Conservation (phyloP, 2,113 vertebrate species). For the Cryptomyrus ogoouensis region DNA sequence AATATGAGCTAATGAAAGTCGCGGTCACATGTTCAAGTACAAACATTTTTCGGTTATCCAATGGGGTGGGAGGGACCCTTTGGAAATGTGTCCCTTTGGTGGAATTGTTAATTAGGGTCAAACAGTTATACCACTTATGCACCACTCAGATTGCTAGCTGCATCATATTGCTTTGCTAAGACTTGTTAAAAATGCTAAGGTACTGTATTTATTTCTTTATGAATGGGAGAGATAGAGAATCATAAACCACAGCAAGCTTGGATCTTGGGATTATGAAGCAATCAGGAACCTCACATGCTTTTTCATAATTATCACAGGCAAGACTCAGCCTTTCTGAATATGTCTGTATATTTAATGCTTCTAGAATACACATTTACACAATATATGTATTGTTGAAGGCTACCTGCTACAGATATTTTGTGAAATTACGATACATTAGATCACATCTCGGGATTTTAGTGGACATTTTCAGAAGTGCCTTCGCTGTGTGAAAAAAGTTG, state of each 20-base stretch:
- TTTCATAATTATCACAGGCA: not conserved
- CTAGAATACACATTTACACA: not conserved
- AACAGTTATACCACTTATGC: not conserved
- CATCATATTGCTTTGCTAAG: not conserved
- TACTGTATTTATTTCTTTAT: not conserved
- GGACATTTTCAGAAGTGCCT: not conserved
- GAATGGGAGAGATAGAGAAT: not conserved
- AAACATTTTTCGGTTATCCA: not conserved
- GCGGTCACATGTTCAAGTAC: not conserved
- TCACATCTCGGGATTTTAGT: not conserved
- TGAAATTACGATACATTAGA: not conserved
- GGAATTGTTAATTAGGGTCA: not conserved
- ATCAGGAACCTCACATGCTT: not conserved
- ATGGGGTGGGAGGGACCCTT: not conserved
- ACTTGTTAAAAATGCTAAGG: not conserved
- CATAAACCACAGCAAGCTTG: not conserved
- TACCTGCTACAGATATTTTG: not conserved
- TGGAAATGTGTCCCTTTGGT: not conserved
- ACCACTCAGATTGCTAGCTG: not conserved
- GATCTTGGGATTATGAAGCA: conserved; percentile 2
- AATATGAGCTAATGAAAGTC: conserved; percentile 3
- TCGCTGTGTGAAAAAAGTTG: not conserved
- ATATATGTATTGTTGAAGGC: not conserved
- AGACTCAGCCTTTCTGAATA: not conserved
- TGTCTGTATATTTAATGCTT: not conserved